phyloP scores from a whole-genome alignment of 30 jellyfish, hydroid and myxozoan species.

The Aurelia sp. region DNA sequence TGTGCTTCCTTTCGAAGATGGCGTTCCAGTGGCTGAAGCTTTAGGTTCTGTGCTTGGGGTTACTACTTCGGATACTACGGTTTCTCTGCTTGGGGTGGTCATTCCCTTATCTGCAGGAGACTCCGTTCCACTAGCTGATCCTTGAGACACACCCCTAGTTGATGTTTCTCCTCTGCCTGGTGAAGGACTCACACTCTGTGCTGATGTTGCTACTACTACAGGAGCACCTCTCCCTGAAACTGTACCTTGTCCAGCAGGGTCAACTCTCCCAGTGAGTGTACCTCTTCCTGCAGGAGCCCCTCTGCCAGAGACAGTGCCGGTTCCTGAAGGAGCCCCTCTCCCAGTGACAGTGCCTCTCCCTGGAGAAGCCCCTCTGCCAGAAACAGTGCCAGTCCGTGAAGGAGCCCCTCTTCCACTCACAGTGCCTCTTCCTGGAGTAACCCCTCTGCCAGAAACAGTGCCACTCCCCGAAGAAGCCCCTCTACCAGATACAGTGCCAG shows the following conservation, averaged over 20 bases:
- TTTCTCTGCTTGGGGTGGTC: slow-evolving; percentile 5
- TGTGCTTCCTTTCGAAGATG: background rate
- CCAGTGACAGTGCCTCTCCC: background rate
- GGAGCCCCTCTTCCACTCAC: background rate
- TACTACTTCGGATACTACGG: background rate
- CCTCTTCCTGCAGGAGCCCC: slow-evolving; percentile 29
- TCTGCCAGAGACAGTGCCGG: background rate
- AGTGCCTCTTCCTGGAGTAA: background rate
- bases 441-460: background rate
- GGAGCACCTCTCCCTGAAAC: slow-evolving; percentile 21
- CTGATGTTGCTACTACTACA: background rate
- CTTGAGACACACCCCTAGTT: background rate
- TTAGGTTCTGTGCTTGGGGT: background rate
- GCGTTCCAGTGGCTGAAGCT: background rate
- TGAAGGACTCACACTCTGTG: background rate
- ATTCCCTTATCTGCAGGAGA: slow-evolving; percentile 31
- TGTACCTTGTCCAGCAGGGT: slow-evolving; percentile 21
- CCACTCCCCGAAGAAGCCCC: slow-evolving; percentile 6
- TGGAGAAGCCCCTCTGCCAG: background rate
- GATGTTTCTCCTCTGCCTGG: slow-evolving; percentile 10
- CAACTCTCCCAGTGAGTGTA: background rate
- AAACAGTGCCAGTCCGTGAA: background rate
- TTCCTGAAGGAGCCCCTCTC: background rate
- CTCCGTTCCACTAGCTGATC: slow-evolving; percentile 6
- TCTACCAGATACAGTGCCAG: background rate